These are phyloP conservation scores for Chrysina gloriosa DNA, from an alignment of 2,888 invertebrate genomes.

Conservation along the genomic window DNA sequence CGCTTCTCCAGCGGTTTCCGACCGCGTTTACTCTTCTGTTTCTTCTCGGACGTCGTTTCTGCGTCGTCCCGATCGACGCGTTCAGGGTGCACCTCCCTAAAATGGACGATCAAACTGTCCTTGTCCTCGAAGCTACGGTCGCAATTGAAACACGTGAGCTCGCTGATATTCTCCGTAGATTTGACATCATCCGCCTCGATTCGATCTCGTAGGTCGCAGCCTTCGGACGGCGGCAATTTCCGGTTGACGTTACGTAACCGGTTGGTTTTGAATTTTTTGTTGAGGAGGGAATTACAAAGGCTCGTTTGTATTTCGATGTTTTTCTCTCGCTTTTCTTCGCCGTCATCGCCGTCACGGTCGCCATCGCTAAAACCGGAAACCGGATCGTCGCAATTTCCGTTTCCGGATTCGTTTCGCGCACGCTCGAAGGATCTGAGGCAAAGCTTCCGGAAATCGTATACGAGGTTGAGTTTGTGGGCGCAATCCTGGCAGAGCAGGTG, in stretches of 20 bases:
- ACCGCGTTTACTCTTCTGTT: conserved; percentile 39
- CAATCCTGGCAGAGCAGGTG: conserved; percentile 53
- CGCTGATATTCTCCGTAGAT: neutral
- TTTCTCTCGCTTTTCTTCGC: conserved; percentile 1
- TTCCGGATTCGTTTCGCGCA: neutral
- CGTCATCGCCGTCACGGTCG: neutral
- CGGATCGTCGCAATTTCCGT: too few relatives aligned
- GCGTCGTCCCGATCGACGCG: conserved; percentile 36
- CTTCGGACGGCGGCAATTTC: conserved; percentile 1
- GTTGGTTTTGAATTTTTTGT: conserved; percentile 34
- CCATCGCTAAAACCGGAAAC: neutral
- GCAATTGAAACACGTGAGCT: conserved; percentile 51
- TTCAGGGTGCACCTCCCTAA: conserved; percentile 47
- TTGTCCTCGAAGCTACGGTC: conserved; percentile 47
- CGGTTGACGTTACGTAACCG: conserved; percentile 4
- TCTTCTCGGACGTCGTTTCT: conserved; percentile 13
- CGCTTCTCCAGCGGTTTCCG: conserved; percentile 42
- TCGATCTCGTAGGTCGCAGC: too few relatives aligned
- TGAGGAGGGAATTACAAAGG: conserved; percentile 3
- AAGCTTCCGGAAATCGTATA: conserved; percentile 54
- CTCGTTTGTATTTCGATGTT: conserved; percentile 2
- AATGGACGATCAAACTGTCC: conserved; percentile 46
- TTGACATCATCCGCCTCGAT: conserved; percentile 20
- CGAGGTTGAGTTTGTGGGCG: conserved; percentile 51
- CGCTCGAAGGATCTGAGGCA: conserved; percentile 52